Percentiles rank a stretch among this genome's conserved stretches.
Conservation (phyloP, 2,113 vertebrate genomes). For the Petrocephalus microphthalmus region DNA sequence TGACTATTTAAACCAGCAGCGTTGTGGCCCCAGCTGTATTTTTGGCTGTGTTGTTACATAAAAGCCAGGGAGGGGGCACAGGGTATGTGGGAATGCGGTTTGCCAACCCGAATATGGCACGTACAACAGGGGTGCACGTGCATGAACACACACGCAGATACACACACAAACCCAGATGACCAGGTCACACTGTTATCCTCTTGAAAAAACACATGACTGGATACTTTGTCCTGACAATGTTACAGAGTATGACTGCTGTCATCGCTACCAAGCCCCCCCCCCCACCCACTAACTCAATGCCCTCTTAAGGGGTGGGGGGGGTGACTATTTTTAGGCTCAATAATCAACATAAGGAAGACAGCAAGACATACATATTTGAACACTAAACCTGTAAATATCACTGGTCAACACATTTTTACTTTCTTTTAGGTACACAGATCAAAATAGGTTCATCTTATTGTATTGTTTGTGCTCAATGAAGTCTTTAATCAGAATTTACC, state of each 20-base stretch:
- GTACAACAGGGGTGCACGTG: background rate
- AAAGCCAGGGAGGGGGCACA: background rate
- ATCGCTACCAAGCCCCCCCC: background rate
- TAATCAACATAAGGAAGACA: background rate
- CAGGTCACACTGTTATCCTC: background rate
- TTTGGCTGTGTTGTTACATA: background rate
- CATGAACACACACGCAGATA: background rate
- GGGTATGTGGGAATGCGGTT: background rate
- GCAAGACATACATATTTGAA: background rate
- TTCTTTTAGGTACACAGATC: background rate
- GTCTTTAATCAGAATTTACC: background rate
- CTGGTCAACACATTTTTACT: background rate
- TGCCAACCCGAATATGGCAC: background rate
- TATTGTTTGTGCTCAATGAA: background rate
- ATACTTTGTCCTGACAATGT: conserved; percentile 18
- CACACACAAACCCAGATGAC: background rate
- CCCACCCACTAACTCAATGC: background rate
- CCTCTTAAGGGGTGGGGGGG: background rate
- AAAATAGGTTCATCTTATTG: background rate
- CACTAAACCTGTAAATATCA: background rate
- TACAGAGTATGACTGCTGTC: background rate
- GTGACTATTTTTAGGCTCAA: conserved; percentile 10
- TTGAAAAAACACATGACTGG: background rate
- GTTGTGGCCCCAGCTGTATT: background rate
- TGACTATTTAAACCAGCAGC: background rate